Evolutionary conservation across 2,113 vertebrate genomes (phyloP).

Genomic region (Hylia prasina): DNA sequence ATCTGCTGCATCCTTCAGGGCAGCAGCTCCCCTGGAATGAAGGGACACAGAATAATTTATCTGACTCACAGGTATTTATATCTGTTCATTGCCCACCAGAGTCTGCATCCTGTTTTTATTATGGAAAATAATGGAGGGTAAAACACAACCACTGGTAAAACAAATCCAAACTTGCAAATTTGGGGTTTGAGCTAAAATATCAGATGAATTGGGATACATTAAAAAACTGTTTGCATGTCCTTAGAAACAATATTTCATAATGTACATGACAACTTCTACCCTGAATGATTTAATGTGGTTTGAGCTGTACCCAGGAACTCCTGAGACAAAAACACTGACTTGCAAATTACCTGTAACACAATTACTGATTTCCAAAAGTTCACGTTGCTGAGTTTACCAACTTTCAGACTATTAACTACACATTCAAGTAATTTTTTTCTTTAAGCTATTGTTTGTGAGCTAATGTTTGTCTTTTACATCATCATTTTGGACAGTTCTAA

Average conservation of each 20-base stretch:
- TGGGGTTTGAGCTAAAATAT: background rate
- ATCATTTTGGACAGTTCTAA: background rate
- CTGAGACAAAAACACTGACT: background rate
- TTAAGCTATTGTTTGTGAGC: background rate
- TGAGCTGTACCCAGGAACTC: background rate
- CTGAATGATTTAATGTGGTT: background rate
- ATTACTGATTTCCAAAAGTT: background rate
- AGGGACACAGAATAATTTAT: slow-evolving; percentile 11
- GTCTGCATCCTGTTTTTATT: background rate
- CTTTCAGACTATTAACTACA: background rate
- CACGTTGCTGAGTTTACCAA: background rate
- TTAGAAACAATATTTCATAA: background rate
- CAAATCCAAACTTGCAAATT: background rate
- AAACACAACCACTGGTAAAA: background rate
- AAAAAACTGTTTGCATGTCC: background rate
- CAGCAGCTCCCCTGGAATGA: background rate
- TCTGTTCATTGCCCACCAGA: background rate
- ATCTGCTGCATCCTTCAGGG: background rate
- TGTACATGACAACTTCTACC: background rate
- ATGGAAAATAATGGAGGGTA: background rate
- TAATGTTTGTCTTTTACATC: background rate
- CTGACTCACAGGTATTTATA: slow-evolving; percentile 40
- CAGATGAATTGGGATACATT: background rate
- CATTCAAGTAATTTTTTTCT: background rate
- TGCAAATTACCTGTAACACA: background rate